Evolutionary conservation across 92 coral and sea anemone species (phyloP).

Genomic region (Metridium senile): DNA sequence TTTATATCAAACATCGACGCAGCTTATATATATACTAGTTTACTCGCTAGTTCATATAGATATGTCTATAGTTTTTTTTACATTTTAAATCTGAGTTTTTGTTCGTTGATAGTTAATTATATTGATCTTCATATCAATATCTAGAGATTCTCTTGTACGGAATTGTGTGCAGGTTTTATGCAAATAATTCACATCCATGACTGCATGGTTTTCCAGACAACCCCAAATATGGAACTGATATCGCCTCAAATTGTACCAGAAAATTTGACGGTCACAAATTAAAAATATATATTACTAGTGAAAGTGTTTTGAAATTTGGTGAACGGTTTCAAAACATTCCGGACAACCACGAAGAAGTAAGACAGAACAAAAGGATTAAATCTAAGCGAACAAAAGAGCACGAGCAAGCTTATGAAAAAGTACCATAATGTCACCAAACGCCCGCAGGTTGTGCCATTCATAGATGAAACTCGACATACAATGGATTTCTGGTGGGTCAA

Average conservation of each 20-base stretch:
- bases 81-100: too few species aligned
- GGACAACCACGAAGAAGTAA: not conserved
- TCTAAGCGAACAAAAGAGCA: slow-evolving; percentile 6
- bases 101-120: too few species aligned
- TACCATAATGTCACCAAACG: not conserved
- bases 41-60: too few species aligned
- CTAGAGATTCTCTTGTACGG: too few species aligned
- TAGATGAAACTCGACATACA: not conserved
- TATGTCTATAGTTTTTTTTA: too few species aligned
- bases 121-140: too few species aligned
- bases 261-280: not conserved
- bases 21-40: too few species aligned
- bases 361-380: slow-evolving; percentile 2
- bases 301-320: not conserved
- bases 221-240: too few species aligned
- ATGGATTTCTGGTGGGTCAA: not conserved
- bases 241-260: not conserved
- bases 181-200: too few species aligned
- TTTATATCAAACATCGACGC: too few species aligned
- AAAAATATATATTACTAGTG: not conserved
- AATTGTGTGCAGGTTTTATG: too few species aligned
- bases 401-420: not conserved
- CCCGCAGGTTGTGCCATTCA: not conserved
- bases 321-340: not conserved
- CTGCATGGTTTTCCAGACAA: too few species aligned